A percentile compares a stretch with the other conserved stretches of the same genome.
Evolutionary conservation across 2,888 invertebrate species (phyloP).

Genomic region (Lithophane socia): DNA sequence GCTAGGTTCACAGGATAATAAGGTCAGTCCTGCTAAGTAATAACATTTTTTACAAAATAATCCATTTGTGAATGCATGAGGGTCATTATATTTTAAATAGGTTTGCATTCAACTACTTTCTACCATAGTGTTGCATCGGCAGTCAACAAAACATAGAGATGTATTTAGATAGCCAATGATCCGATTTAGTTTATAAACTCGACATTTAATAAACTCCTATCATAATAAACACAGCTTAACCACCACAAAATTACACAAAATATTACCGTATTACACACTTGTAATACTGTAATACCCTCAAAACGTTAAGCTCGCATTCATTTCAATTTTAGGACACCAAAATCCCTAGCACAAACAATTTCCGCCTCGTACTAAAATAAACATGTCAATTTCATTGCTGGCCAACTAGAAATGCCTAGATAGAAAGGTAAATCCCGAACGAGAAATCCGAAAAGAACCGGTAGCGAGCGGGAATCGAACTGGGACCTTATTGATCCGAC

Average conservation of each 20-base stretch:
- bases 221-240: conserved; percentile 32
- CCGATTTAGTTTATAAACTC: conserved; percentile 39
- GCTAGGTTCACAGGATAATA: neutral
- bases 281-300: conserved; percentile 25
- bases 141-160: neutral
- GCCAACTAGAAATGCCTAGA: conserved; percentile 49
- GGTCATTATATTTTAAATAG: neutral
- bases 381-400: conserved; percentile 61
- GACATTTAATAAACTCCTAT: conserved; percentile 25
- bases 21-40: neutral
- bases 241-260: conserved; percentile 35
- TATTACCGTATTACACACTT: conserved; percentile 33
- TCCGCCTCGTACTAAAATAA: conserved; percentile 55
- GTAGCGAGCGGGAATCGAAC: conserved; percentile 68
- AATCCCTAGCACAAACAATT: conserved; percentile 43
- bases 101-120: neutral
- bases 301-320: conserved; percentile 44
- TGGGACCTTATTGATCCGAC: conserved; percentile 81
- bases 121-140: neutral
- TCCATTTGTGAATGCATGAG: neutral
- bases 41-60: neutral
- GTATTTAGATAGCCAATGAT: conserved; percentile 20
- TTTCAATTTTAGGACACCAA: conserved; percentile 53
- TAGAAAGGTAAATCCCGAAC: conserved; percentile 61
- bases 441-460: conserved; percentile 66